Conservation (phyloP, 2,113 vertebrate genomes). For the Melanerpes formicivorus region DNA sequence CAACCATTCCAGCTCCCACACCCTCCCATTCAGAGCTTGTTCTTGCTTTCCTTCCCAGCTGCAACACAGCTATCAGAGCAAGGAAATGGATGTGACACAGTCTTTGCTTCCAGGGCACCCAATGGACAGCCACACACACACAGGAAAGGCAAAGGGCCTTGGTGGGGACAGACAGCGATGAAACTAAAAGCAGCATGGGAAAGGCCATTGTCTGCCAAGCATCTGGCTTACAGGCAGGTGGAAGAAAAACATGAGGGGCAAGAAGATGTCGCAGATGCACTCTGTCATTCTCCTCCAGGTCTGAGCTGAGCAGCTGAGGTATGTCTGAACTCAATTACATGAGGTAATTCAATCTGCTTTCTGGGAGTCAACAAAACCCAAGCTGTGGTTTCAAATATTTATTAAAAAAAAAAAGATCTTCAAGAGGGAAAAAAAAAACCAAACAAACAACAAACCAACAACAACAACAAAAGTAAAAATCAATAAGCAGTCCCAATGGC, state of each 20-base stretch:
- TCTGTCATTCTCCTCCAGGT: background rate
- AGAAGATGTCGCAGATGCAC: background rate
- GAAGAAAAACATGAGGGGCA: background rate
- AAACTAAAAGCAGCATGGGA: background rate
- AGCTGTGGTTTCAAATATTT: constrained; percentile 20
- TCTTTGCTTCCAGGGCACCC: background rate
- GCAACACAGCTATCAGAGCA: background rate
- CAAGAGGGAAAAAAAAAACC: background rate
- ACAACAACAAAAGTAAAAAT: background rate
- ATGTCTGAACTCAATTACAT: background rate
- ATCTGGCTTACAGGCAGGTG: background rate
- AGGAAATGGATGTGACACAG: background rate
- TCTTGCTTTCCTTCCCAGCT: background rate
- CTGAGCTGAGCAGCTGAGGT: background rate
- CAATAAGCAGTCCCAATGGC: background rate
- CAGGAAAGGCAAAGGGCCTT: background rate
- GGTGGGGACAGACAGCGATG: background rate
- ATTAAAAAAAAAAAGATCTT: constrained; percentile 15
- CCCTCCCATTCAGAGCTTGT: background rate
- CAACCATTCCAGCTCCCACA: accelerated
- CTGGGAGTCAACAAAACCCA: constrained; percentile 14
- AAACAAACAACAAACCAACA: too few relatives aligned
- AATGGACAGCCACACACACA: accelerated
- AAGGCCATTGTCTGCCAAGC: background rate
- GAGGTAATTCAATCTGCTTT: background rate